A percentile compares a stretch with the other conserved stretches of the same genome.
Evolutionary conservation across 2,888 invertebrate species (phyloP).

Genomic region (Anthrax anthrax): DNA sequence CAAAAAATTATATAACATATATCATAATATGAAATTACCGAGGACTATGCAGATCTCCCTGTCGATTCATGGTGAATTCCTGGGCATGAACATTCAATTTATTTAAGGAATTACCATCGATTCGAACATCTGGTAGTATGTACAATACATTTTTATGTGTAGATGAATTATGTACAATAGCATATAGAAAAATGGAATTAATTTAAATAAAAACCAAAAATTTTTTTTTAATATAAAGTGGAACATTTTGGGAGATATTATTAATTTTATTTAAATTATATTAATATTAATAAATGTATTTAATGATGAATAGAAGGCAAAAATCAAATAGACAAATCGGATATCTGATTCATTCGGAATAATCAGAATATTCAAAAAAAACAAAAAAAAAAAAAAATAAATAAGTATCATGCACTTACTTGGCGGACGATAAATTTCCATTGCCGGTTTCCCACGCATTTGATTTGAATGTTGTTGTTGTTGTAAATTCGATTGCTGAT

Average conservation of each 20-base stretch:
- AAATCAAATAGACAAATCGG: too few relatives aligned
- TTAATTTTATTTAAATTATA: too few relatives aligned
- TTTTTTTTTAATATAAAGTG: too few relatives aligned
- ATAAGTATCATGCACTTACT: constrained; percentile 44
- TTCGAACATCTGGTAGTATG: constrained; percentile 39
- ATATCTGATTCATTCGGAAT: too few relatives aligned
- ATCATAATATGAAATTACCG: constrained; percentile 18
- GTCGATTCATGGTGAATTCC: constrained; percentile 64
- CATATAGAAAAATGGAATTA: too few relatives aligned
- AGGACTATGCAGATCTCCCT: constrained; percentile 23
- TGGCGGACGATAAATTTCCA: constrained; percentile 82
- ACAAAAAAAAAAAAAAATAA: too few relatives aligned
- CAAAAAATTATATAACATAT: background rate
- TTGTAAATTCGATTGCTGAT: constrained; percentile 33
- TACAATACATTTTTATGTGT: background rate
- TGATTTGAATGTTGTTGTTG: constrained; percentile 29
- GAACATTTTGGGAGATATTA: too few relatives aligned
- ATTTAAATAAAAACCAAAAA: too few relatives aligned
- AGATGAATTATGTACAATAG: too few relatives aligned
- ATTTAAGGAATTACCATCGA: constrained; percentile 43
- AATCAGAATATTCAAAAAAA: too few relatives aligned
- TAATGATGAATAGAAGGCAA: too few relatives aligned
- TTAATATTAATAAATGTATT: too few relatives aligned
- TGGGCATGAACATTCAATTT: constrained; percentile 78
- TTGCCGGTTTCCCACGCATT: constrained; percentile 60